phyloP scores from a whole-genome alignment of 2,797 vertebrate species.

The Myotis myotis region DNA sequence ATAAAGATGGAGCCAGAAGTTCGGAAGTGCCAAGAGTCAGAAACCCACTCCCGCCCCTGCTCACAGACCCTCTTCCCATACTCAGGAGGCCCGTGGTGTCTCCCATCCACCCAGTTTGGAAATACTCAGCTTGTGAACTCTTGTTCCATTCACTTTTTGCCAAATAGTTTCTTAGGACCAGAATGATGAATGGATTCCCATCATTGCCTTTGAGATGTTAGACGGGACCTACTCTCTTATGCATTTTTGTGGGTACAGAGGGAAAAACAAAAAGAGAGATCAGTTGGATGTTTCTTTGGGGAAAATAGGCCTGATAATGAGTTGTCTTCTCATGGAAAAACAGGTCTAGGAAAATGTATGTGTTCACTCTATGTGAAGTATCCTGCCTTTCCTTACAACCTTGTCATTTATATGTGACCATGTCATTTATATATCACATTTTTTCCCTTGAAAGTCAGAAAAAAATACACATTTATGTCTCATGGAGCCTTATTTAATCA shows the following conservation, averaged over 20 bases:
- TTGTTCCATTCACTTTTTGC: neutral
- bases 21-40: neutral
- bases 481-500: neutral
- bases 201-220: neutral
- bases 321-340: neutral
- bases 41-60: too few relatives aligned
- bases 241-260: neutral
- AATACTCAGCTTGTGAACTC: neutral
- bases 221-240: neutral
- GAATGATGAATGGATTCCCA: neutral
- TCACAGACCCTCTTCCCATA: neutral
- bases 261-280: neutral
- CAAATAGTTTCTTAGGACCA: neutral
- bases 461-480: neutral
- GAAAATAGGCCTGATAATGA: neutral
- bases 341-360: neutral
- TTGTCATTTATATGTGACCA: neutral
- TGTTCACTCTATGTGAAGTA: neutral
- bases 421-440: neutral
- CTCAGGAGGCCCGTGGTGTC: neutral
- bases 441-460: slow-evolving; percentile 1
- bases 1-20: neutral
- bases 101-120: neutral
- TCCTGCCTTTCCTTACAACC: neutral
- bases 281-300: neutral